Evolutionary conservation across 2,888 invertebrate species (phyloP), one percentile per base, ranked within the genome.

Genomic region (Teleiodes luculella): DNA sequence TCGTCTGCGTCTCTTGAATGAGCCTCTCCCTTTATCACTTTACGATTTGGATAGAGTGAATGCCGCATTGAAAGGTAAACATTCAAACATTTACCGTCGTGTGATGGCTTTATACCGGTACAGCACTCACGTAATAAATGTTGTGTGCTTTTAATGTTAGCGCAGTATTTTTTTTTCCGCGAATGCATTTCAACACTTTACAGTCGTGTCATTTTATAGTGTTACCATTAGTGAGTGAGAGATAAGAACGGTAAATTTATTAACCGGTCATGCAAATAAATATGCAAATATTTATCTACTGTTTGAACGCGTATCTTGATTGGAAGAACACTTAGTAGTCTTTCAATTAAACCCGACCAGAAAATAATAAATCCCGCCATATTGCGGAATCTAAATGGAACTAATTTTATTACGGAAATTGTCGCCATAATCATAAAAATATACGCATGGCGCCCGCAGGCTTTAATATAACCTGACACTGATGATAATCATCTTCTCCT

Each of bases 1-100:
- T 35, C 79, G 83, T 35, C 76, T 89, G 58, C 83, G 88, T 57
- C 72, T 89, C 65, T 80, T 89, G 78, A 86, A 84, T 74, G 88
- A 87, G 79, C 87, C 88, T 59, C 83, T 89, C 67, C 83, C 87
- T 70, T 76, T 87, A 78, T 85, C 88, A 63, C 83, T 87, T 68
- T 88, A 87, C 70, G 88, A 87, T 79, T 82, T 86, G 82, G 87
- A 87, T 72, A 83, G 88, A 85, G 86, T 89, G 66, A 87, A 86
- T 77, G 87, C 87, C 65, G 87, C 89, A 63, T 81, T 89, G 75
- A 86, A 85, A 86, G 88, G 89, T 89, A 88, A 88, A 86, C 84
- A 73, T 86, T 85, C 80, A 76, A 87, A 86, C 84, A 73, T 86
- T 85, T 80, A 76, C 78, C 71, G 66, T 77, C 72, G 68, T 72